Percentiles rank a stretch among this genome's conserved stretches.
Conservation (phyloP, 2,113 vertebrate genomes). For the Sylvia atricapilla region DNA sequence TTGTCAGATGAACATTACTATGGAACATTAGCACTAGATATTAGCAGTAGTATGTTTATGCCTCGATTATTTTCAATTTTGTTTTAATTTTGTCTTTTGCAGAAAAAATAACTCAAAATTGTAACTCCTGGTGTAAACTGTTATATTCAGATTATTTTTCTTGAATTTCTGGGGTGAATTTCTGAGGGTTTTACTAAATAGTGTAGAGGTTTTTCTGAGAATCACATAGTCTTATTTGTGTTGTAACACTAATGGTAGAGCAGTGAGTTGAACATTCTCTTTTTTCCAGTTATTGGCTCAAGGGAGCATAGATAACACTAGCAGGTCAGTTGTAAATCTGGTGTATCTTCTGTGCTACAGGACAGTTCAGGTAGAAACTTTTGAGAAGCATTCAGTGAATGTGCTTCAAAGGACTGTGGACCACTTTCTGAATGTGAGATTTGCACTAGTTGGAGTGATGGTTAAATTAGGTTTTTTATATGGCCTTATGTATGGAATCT, state of each 20-base stretch:
- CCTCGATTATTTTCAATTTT: not conserved
- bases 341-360: not conserved
- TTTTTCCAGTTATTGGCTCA: not conserved
- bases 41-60: not conserved
- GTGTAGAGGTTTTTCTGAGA: not conserved
- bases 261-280: not conserved
- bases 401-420: not conserved
- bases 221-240: not conserved
- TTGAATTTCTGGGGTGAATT: not conserved
- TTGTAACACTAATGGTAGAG: not conserved
- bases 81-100: not conserved
- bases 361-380: not conserved
- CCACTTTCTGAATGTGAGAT: not conserved
- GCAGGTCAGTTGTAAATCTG: not conserved
- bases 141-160: not conserved
- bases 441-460: not conserved
- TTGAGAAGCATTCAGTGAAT: not conserved
- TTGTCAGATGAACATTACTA: not conserved
- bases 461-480: not conserved
- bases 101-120: not conserved
- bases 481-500: not conserved
- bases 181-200: not conserved
- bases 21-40: not conserved
- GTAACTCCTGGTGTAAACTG: not conserved
- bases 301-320: not conserved